Evolutionary conservation across 2,888 invertebrate species (phyloP), one percentile per base, ranked within the genome.

Genomic region (Chymomyza amoena): DNA sequence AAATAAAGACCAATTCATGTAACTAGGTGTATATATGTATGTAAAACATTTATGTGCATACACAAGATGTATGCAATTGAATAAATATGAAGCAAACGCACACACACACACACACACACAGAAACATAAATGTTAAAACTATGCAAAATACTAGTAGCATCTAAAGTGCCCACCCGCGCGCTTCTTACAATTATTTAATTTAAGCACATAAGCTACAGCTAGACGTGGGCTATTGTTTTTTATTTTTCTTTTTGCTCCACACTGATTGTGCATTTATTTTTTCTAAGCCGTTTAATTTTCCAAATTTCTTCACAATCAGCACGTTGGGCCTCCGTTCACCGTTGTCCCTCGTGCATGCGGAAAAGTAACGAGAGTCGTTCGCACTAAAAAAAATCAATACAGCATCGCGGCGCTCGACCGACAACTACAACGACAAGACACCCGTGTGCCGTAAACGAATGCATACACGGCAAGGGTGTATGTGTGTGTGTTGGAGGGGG

Each of bases 301-400:
- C 32, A 1, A 32, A 32, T 32, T 45, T 45, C 39, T 45, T 45
- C 13, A 18, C 60, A 61, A 36, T 32, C 45, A 69, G 45, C 64
- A 57, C 57, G 57, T 57, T 57, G 61, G 20, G 45, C 36, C 54
- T 52, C 61, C 54, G 10, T 51, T 13, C 60, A 64, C 54, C 56
- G 39, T 45, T 45, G 39, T 45, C 39, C 39, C 39, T 45, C 39
- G 39, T 45, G 39, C 39, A 45, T 13, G 39, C 39, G 39, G 39
- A 45, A 45, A 45, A 20, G 54, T 70, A 79, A 60, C 68, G 68
- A 70, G 68, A 70, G 57, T 54, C 16, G 16, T 10, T 16, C 77
- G 75, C 83, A 71, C 75, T 54, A 74, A 76, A 75, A 80, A 81
- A 82, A 82, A 83, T 83, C 82, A 87, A 83, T 83, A 83, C 88